Conservation (phyloP, 2,888 invertebrate species). For the Entomobrya proxima region DNA sequence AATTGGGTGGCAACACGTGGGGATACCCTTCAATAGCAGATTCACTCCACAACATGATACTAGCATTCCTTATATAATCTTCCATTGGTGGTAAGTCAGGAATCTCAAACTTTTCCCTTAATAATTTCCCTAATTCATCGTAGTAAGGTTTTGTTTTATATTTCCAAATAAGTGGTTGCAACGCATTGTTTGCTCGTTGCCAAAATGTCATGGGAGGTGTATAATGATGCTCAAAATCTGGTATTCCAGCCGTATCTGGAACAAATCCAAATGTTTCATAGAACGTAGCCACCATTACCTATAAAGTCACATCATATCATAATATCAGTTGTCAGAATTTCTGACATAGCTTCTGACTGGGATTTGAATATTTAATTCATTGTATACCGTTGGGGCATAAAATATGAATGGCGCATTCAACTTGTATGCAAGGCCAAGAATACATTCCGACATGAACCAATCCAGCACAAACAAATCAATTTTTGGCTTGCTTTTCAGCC, state of each 20-base stretch:
- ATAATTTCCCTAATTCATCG: constrained; percentile 10
- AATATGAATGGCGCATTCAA: constrained; percentile 48
- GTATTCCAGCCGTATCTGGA: constrained; percentile 51
- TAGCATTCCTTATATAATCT: constrained; percentile 41
- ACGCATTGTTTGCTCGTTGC: constrained; percentile 11
- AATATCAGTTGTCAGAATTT: too few species aligned
- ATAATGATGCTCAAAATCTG: constrained; percentile 44
- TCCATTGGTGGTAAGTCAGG: constrained; percentile 39
- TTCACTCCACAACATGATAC: constrained; percentile 47
- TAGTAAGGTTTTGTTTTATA: constrained; percentile 27
- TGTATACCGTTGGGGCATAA: constrained; percentile 46
- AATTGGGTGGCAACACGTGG: constrained; percentile 52
- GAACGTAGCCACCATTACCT: constrained; percentile 26
- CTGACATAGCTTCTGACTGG: too few species aligned
- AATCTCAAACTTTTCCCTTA: constrained; percentile 34
- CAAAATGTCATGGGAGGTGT: constrained; percentile 52
- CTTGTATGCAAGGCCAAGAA: constrained; percentile 47
- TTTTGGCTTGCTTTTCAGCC: constrained; percentile 37
- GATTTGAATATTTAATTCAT: too few species aligned
- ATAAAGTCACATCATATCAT: too few species aligned
- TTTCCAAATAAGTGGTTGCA: constrained; percentile 42
- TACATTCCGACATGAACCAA: constrained; percentile 50
- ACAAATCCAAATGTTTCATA: constrained; percentile 55
- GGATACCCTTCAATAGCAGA: constrained; percentile 46
- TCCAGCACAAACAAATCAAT: constrained; percentile 52